Base-by-base conservation (phyloP, 2,797 vertebrate genomes). In the Phyllotis vaccarum region DNA sequence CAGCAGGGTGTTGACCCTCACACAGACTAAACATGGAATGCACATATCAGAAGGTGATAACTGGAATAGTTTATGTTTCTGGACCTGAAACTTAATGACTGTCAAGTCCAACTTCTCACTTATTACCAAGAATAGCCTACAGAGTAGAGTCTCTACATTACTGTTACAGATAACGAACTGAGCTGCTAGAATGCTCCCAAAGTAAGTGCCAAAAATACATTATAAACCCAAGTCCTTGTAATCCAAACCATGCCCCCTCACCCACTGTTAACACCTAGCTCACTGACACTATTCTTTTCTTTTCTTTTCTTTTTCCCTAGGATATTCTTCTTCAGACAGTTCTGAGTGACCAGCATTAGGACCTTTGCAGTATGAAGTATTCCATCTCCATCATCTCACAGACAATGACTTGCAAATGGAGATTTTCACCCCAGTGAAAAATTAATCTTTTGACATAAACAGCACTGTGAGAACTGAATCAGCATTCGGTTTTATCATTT, bases 401-500 rank as follows among this genome's bases (percentile, higher is more conserved):
- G 82, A 75, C 89, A 94, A 92, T 86, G 54, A 93, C 90, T 13
- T 89, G 11, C 29, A 82, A n/a, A 79, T 96, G 96, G 70, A 92
- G 93, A 94, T 90, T 68, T 83, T 76, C 85, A 43, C 56, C 82
- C 70, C 93, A 75, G 82, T 92, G 6, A 72, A 96, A 58, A 91
- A 74, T 89, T 90, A 93, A 68, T 93, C 86, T 58, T 96, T 92
- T 89, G 58, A 79, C 95, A 97, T 94, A 94, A 93, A 95, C 96
- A 95, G 62, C 52, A 83, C 64, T 10, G 29, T 62, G 78, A 94
- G 88, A 66, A 14, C 81, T 96, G 96, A 89, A 86, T 81, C 52
- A 97, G 96, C 93, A 97, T 96, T 79, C 85, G 56, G 90, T 92
- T 95, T 87, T 93, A 74, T 95, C 89, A 87, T 96, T 96, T 97